Evolutionary conservation across 2,113 vertebrate species (phyloP), one percentile per base, ranked within the genome.

Genomic region (Lontra canadensis): DNA sequence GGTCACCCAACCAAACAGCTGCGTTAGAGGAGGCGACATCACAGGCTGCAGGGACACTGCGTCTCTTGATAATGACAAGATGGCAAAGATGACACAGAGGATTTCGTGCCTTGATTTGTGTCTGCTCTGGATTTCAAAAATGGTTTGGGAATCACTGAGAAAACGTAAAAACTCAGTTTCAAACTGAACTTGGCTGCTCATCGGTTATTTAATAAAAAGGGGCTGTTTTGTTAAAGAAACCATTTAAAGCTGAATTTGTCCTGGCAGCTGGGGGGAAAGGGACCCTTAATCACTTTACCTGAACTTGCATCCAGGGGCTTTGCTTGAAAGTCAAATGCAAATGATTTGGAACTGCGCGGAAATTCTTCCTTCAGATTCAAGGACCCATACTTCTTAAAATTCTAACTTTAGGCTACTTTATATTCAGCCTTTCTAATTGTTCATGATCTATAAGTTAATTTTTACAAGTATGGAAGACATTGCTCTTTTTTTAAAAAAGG

Each of bases 121-220:
- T 63, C n/a, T 84, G 23, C 26, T 63, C 88, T 65, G n/a, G 87
- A 34, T 59, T 96, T 86, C 65, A 59, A 80, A 90, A 81, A 3
- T 92, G 47, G 39, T 82, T 67, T 67, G 23, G 44, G 55, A 80
- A 79, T 73, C 21, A 1, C 55, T 80, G 25, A 57, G 42, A 78
- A 90, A 94, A 36, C 31, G 49, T 92, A 15, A 95, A 84, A 67
- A 80, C 20, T 79, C 79, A 47, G 2, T 61, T 96, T 95, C 55
- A 87, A 87, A 26, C 29, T 79, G 17, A 89, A 79, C n/a, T 83
- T 82, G 29, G 34, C 29, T n/a, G 49, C n/a, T 85, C 14, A 34
- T 47, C 25, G 49, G n/a, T 90, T 84, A 79, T 49, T 80, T 67
- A 76, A 34, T 71, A 57, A 88, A 90, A 95, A 47, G 26, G 42